These are phyloP conservation scores for Epirrhoe tristata DNA, from an alignment of 2,888 invertebrate species.

Conservation along the genomic window DNA sequence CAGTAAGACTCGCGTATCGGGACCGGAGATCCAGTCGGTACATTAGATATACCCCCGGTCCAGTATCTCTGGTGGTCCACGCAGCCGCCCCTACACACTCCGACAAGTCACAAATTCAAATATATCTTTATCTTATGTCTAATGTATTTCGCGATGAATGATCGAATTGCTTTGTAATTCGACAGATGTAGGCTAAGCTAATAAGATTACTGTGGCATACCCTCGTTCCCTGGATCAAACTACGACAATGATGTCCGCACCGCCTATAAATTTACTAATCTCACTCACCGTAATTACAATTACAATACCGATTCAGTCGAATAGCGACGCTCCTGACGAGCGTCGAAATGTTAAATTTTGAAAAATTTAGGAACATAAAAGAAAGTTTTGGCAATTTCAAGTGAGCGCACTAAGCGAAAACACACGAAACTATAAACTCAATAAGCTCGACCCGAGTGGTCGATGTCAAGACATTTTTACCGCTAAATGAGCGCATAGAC, in stretches of 20 bases:
- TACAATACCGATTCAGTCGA: conserved; percentile 76
- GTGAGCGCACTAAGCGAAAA: conserved; percentile 52
- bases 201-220: conserved; percentile 78
- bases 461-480: conserved; percentile 70
- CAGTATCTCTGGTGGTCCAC: conserved; percentile 60
- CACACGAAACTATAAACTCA: conserved; percentile 53
- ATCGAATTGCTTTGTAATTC: conserved; percentile 84
- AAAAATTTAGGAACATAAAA: conserved; percentile 51
- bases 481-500: conserved; percentile 81
- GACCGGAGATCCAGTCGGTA: conserved; percentile 58
- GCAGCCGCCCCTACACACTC: conserved; percentile 60
- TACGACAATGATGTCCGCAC: conserved; percentile 71
- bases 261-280: conserved; percentile 78
- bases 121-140: conserved; percentile 73
- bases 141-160: conserved; percentile 85
- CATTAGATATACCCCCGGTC: conserved; percentile 73
- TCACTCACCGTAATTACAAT: conserved; percentile 69
- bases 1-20: conserved; percentile 64
- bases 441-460: conserved; percentile 63
- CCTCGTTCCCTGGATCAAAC: conserved; percentile 68
- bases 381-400: conserved; percentile 55
- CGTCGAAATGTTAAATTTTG: conserved; percentile 43
- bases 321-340: conserved; percentile 51
- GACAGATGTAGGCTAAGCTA: conserved; percentile 73
- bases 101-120: conserved; percentile 71